Conservation (phyloP, 1,140 invertebrate genomes). For the Bicyclus anynana region DNA sequence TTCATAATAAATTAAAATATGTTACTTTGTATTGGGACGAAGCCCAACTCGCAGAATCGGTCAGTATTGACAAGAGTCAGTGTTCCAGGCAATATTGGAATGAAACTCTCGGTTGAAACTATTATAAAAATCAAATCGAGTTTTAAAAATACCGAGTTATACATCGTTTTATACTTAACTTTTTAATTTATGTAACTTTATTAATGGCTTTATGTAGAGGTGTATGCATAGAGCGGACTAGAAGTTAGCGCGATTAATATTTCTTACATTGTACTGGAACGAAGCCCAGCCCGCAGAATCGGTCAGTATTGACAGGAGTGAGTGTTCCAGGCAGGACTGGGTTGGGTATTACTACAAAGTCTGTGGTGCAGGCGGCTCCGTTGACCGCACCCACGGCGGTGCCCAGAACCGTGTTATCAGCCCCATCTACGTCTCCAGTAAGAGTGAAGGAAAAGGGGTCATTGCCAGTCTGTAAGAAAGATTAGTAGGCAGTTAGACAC, state of each 20-base stretch:
- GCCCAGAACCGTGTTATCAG: conserved; percentile 77
- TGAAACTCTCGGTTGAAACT: too few relatives aligned
- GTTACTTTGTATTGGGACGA: conserved; percentile 82
- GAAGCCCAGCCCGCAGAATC: conserved; percentile 86
- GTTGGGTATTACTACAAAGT: conserved; percentile 87
- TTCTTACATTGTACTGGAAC: conserved; percentile 80
- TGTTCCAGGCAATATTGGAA: conserved; percentile 75
- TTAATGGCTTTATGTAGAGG: too few relatives aligned
- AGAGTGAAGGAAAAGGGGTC: conserved; percentile 83
- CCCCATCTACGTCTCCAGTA: conserved; percentile 80
- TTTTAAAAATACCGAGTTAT: too few relatives aligned
- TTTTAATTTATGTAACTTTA: too few relatives aligned
- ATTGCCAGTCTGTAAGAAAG: conserved; percentile 43
- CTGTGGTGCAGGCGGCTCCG: conserved; percentile 80
- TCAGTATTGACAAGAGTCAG: conserved; percentile 75
- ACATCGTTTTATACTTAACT: too few relatives aligned
- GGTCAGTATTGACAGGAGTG: conserved; percentile 74
- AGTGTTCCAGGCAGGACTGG: conserved; percentile 73
- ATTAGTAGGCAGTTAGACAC: neutral
- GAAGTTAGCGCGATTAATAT: too few relatives aligned
- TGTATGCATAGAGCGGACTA: too few relatives aligned
- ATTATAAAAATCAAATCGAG: too few relatives aligned
- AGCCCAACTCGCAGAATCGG: conserved; percentile 85
- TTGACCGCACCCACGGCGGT: conserved; percentile 72
- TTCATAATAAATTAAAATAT: too few relatives aligned